Base-by-base conservation (phyloP, 2,888 invertebrate species). In the Pseudococcus jackbeardsleyi region DNA sequence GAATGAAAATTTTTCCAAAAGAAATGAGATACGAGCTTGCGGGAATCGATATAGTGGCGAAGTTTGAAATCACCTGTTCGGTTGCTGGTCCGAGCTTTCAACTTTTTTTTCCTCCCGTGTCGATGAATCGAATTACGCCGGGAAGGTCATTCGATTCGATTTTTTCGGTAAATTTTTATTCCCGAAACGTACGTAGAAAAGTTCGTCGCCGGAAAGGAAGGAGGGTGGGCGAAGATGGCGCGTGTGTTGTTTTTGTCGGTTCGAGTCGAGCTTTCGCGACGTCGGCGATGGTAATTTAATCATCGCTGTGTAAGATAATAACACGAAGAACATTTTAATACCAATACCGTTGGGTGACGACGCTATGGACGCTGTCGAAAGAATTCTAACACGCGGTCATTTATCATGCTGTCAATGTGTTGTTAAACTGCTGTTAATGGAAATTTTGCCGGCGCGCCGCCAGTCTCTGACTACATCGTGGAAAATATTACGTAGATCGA, bases 401-500 rank as follows among this genome's bases (percentile, higher is more conserved):
- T 68, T 68, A 68, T 68, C 68, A 68, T 26, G 68, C 68, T 68
- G 68, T 68, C 26, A 68, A 68, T 68, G 68, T 15, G 68, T 26
- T 68, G 68, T 68, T 68, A 68, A 68, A 68, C 54, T 54, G n/a
- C 26, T 68, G 68, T 68, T 68, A 26, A 68, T 68, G 68, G 68
- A 68, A 68, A 26, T 68, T 68, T 64, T 4, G 64, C 64, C 22
- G 59, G n/a, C n/a, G 19, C 22, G 15, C 50, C 15, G 15, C 17
- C 50, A 1, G 46, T 12, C 46, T 12, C 46, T 46, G 8, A 3
- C 46, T 46, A 1, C 5, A 46, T 46, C 46, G 9, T 12, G 46
- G 8, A 46, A 11, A 1, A 11, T 46, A 46, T 64, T 12, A 33
- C 26, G 42, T 42, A 50, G 19, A 64, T 64, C 68, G 68, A 68